Percentiles rank a stretch among this genome's conserved stretches.
phyloP scores from a whole-genome alignment of 1,140 invertebrate species.

The Megathymus violae region DNA sequence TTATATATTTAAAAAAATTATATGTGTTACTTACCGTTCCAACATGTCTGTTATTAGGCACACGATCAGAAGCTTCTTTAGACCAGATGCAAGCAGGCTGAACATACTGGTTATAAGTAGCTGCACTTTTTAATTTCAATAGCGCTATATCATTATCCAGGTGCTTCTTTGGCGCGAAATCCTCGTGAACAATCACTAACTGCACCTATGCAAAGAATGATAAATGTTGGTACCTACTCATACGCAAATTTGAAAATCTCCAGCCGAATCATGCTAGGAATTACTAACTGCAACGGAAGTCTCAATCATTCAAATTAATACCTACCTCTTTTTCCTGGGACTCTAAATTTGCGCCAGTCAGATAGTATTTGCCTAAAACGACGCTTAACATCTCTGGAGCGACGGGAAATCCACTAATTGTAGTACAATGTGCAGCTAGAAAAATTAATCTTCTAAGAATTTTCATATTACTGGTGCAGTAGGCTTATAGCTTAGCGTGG shows the following conservation, averaged over 20 bases:
- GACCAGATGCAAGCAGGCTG: no score
- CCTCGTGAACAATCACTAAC: constrained; percentile 58
- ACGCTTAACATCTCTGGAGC: constrained; percentile 54
- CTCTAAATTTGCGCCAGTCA: constrained; percentile 53
- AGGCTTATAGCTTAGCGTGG: no score
- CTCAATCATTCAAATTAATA: no score
- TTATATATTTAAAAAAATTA: no score
- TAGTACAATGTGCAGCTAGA: constrained; percentile 71
- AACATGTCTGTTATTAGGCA: constrained; percentile 35
- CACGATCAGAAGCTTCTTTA: constrained; percentile 36
- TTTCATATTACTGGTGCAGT: no score
- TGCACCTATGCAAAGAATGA: constrained; percentile 57
- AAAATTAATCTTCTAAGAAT: constrained; percentile 8
- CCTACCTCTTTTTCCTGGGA: constrained; percentile 62
- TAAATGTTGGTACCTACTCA: no score
- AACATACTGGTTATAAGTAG: constrained; percentile 59
- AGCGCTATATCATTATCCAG: constrained; percentile 61
- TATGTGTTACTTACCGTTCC: constrained; percentile 61
- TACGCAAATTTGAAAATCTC: no score
- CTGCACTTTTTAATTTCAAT: constrained; percentile 61
- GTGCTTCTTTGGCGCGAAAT: constrained; percentile 37
- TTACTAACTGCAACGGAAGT: no score
- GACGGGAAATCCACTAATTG: constrained; percentile 48
- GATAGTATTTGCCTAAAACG: constrained; percentile 65
- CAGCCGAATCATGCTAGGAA: no score